Conservation (phyloP, 2,797 vertebrate genomes). For the Iguana delicatissima region DNA sequence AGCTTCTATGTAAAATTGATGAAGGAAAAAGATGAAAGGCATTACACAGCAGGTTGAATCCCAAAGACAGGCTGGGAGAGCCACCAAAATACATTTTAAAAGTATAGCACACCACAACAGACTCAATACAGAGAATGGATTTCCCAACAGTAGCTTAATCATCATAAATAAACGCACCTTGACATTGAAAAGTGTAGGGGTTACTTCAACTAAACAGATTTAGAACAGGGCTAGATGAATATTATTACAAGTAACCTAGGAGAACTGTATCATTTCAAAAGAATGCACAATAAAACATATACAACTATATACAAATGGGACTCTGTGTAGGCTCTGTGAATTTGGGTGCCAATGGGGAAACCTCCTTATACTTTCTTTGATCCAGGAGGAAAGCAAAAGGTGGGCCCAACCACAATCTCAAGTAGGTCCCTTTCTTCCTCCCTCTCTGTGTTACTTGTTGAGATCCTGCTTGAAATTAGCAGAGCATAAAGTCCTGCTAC, state of each 20-base stretch:
- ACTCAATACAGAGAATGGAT: background rate
- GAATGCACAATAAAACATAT: background rate
- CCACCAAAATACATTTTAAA: slow-evolving; percentile 2
- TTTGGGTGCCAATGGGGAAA: too few relatives aligned
- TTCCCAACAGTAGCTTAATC: background rate
- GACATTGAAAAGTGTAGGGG: background rate
- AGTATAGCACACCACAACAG: background rate
- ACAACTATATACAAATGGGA: background rate
- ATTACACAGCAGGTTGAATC: slow-evolving; percentile 8
- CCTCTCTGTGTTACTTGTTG: too few relatives aligned
- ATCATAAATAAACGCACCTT: background rate
- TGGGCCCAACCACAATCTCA: background rate
- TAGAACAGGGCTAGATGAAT: background rate
- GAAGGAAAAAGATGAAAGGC: slow-evolving; percentile 29
- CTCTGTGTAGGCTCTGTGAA: too few relatives aligned
- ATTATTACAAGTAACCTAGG: background rate
- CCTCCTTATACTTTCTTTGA: background rate
- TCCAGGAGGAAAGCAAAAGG: background rate
- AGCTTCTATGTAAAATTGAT: slow-evolving; percentile 25
- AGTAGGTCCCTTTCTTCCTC: background rate
- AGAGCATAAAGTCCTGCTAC: too few relatives aligned
- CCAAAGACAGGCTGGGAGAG: background rate
- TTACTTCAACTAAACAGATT: background rate
- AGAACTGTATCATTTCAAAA: background rate
- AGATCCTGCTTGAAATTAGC: too few relatives aligned